These are phyloP conservation scores for Drosophila sordidula DNA, from an alignment of 2,888 invertebrate genomes.

Conservation along the genomic window DNA sequence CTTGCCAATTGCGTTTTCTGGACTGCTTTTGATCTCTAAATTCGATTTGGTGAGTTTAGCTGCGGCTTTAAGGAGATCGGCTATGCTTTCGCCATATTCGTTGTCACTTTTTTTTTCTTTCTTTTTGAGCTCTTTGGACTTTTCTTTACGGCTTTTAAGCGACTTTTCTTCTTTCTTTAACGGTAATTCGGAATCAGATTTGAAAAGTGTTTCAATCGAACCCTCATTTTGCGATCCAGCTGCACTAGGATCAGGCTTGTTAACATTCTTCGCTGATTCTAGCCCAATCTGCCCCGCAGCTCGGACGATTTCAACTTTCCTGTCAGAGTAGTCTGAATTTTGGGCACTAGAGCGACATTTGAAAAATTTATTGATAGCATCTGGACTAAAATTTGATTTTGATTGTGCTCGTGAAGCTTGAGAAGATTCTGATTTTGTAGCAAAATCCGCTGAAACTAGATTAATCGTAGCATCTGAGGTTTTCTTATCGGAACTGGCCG, in stretches of 20 bases:
- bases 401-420: background rate
- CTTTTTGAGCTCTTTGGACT: background rate
- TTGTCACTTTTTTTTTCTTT: background rate
- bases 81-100: background rate
- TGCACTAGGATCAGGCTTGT: background rate
- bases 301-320: background rate
- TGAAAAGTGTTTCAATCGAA: conserved; percentile 7
- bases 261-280: background rate
- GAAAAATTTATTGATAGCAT: background rate
- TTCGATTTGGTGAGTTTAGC: background rate
- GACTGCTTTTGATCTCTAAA: background rate
- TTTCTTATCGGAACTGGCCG: background rate
- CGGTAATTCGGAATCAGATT: background rate
- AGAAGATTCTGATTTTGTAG: background rate
- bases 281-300: background rate
- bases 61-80: background rate
- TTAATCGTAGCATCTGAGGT: background rate
- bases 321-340: background rate
- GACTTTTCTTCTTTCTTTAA: background rate
- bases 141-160: no score
- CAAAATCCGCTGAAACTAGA: background rate
- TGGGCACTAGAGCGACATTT: background rate
- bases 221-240: background rate
- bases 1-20: no score
- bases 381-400: background rate